These are phyloP conservation scores for Saccostrea cuccullata DNA, from an alignment of 1,140 invertebrate species.

Conservation along the genomic window DNA sequence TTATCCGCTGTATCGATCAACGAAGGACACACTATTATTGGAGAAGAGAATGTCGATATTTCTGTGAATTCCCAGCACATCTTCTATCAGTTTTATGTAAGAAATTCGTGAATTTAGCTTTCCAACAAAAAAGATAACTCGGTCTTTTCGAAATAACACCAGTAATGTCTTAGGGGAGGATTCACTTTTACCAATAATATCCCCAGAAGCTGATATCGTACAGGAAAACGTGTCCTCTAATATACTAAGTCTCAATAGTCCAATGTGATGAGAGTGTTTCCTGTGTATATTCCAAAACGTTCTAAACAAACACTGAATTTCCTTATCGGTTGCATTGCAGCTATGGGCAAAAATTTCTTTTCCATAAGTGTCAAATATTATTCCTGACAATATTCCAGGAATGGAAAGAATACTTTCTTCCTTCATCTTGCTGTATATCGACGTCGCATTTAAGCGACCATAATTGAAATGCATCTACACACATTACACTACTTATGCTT, in stretches of 20 bases:
- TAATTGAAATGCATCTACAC: not conserved
- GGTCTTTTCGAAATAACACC: slow-evolving; percentile 7
- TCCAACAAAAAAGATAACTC: not conserved
- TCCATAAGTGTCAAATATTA: not conserved
- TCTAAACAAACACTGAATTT: not conserved
- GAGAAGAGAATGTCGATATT: slow-evolving; percentile 11
- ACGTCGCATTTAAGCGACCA: not conserved
- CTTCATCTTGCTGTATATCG: not conserved
- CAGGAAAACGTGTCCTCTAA: not conserved
- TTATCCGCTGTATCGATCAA: not conserved
- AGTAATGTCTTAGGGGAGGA: not conserved
- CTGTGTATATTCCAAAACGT: slow-evolving; percentile 3
- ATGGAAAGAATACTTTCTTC: not conserved
- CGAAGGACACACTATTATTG: not conserved
- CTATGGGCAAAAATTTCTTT: not conserved
- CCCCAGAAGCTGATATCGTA: not conserved
- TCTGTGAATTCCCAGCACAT: not conserved
- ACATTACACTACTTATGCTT: not conserved
- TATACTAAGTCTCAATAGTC: not conserved
- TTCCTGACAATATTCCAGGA: slow-evolving; percentile 10
- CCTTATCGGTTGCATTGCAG: not conserved
- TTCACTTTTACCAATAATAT: slow-evolving; percentile 1
- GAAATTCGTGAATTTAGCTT: not conserved
- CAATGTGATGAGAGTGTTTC: not conserved
- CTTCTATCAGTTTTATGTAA: not conserved